Conservation (phyloP, 2,888 invertebrate genomes). For the Rhogogaster chlorosoma region DNA sequence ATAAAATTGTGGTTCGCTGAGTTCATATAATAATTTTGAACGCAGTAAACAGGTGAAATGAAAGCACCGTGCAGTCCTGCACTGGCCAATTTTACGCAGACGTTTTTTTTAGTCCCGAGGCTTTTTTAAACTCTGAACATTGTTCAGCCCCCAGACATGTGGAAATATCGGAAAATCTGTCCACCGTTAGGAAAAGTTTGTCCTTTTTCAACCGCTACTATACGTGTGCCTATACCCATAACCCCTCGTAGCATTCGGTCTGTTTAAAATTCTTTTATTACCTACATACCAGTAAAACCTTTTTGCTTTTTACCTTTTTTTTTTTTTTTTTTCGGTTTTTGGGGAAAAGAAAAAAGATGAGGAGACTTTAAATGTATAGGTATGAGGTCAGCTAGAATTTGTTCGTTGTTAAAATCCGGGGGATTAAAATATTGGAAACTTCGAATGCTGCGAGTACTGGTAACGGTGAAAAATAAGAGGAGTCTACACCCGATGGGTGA, state of each 20-base stretch:
- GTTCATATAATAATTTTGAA: neutral
- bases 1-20: neutral
- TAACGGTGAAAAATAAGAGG: neutral
- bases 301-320: neutral
- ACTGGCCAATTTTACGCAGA: neutral
- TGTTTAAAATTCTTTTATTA: neutral
- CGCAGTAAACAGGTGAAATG: neutral
- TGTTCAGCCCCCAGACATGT: neutral
- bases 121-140: neutral
- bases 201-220: neutral
- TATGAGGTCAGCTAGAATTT: neutral
- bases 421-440: neutral
- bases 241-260: neutral
- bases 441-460: neutral
- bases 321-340: neutral
- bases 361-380: neutral
- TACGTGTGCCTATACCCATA: neutral
- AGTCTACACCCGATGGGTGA: neutral
- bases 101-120: too few relatives aligned
- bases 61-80: neutral
- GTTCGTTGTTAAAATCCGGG: neutral
- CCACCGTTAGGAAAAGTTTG: neutral
- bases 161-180: conserved; percentile 26
- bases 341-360: neutral
- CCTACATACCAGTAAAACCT: neutral